These are phyloP conservation scores for Pachymerium ferrugineum DNA, from an alignment of 2,888 invertebrate species.

Conservation along the genomic window DNA sequence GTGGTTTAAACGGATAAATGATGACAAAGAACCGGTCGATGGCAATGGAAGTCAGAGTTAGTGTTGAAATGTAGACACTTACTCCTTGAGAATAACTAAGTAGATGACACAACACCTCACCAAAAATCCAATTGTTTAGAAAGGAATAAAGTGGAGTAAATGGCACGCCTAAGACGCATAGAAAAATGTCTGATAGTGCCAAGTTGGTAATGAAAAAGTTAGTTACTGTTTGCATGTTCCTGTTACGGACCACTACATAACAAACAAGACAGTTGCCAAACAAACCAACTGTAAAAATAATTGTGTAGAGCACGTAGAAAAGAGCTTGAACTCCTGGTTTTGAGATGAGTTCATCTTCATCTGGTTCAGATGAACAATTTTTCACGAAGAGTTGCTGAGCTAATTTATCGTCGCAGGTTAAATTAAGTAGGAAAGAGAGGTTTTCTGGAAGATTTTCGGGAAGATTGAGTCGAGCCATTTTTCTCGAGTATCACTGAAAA, in stretches of 20 bases:
- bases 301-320: constrained; percentile 68
- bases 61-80: constrained; percentile 93
- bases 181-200: constrained; percentile 87
- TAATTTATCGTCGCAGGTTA: not conserved
- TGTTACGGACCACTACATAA: constrained; percentile 85
- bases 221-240: constrained; percentile 95
- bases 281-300: constrained; percentile 80
- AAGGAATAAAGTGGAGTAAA: constrained; percentile 95
- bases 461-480: not conserved
- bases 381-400: not conserved
- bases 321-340: constrained; percentile 62
- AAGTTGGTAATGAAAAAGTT: constrained; percentile 96
- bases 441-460: not conserved
- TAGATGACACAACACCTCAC: constrained; percentile 80
- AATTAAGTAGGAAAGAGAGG: not conserved
- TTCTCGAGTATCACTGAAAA: not conserved
- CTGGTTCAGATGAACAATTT: not conserved
- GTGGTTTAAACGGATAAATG: constrained; percentile 85
- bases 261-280: constrained; percentile 87
- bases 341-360: not conserved
- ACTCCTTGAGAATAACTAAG: constrained; percentile 91
- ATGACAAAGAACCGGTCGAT: constrained; percentile 96
- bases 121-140: constrained; percentile 86
- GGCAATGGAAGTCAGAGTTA: constrained; percentile 94
- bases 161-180: constrained; percentile 89